These are phyloP conservation scores for Rafetus swinhoei DNA, from an alignment of 2,113 vertebrate genomes.

Conservation along the genomic window DNA sequence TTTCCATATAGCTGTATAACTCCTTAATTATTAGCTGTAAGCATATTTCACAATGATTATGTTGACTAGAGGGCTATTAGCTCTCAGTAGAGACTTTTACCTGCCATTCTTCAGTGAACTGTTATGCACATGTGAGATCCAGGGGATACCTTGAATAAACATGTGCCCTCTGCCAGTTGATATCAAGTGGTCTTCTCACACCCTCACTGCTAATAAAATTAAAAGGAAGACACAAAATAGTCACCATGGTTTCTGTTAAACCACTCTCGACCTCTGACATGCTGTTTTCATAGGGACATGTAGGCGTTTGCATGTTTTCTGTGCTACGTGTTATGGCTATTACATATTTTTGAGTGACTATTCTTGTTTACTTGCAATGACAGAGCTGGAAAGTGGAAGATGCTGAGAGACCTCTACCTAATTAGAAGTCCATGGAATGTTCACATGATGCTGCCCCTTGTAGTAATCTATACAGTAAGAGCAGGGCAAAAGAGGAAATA, in stretches of 20 bases:
- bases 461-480: constrained; percentile 21
- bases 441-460: neutral
- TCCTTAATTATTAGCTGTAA: no score
- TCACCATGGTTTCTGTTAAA: neutral
- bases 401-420: neutral
- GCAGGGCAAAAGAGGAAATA: neutral
- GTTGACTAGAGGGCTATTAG: neutral
- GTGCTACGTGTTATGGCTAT: constrained; percentile 17
- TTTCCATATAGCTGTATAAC: no score
- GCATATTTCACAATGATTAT: neutral
- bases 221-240: neutral
- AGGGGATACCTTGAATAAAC: no score
- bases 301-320: neutral
- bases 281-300: neutral
- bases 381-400: neutral
- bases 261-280: neutral
- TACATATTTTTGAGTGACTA: constrained; percentile 44
- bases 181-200: no score
- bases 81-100: no score
- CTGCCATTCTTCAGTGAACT: no score
- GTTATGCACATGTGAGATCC: no score
- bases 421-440: constrained; percentile 12
- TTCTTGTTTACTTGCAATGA: constrained; percentile 19
- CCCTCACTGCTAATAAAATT: neutral
- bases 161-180: no score